Conservation (phyloP, 2,888 invertebrate genomes). For the Criorhina ranunculi region DNA sequence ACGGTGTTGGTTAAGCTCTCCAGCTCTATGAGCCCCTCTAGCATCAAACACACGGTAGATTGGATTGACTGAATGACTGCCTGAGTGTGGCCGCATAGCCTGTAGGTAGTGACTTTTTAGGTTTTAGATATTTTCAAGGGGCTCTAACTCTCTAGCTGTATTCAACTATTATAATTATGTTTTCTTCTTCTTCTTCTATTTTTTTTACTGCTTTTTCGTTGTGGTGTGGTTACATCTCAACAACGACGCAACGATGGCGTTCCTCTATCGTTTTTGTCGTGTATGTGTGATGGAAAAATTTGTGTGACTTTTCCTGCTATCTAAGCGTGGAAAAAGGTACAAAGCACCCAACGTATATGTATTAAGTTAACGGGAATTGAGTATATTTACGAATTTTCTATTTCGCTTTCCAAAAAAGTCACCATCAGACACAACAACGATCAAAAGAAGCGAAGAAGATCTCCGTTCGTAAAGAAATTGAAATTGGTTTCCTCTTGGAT, state of each 20-base stretch:
- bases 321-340: constrained; percentile 58
- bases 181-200: constrained; percentile 3
- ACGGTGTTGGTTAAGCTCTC: constrained; percentile 43
- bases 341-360: constrained; percentile 24
- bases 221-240: constrained; percentile 65
- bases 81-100: constrained; percentile 44
- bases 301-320: constrained; percentile 61
- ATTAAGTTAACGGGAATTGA: constrained; percentile 72
- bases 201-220: constrained; percentile 25
- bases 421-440: not conserved
- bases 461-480: constrained; percentile 47
- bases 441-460: constrained; percentile 23
- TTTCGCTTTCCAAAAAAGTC: constrained; percentile 70
- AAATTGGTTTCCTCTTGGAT: constrained; percentile 44
- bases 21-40: constrained; percentile 15
- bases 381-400: constrained; percentile 69
- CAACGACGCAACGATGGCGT: constrained; percentile 12
- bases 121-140: constrained; percentile 69
- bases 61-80: constrained; percentile 28
- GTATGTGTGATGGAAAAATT: constrained; percentile 47
- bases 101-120: constrained; percentile 60
- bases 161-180: constrained; percentile 67
- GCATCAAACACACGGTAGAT: constrained; percentile 33
- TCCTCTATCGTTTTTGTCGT: constrained; percentile 14
- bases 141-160: constrained; percentile 62